Conservation (phyloP, 1,140 invertebrate species). For the Whitmania pigra region DNA sequence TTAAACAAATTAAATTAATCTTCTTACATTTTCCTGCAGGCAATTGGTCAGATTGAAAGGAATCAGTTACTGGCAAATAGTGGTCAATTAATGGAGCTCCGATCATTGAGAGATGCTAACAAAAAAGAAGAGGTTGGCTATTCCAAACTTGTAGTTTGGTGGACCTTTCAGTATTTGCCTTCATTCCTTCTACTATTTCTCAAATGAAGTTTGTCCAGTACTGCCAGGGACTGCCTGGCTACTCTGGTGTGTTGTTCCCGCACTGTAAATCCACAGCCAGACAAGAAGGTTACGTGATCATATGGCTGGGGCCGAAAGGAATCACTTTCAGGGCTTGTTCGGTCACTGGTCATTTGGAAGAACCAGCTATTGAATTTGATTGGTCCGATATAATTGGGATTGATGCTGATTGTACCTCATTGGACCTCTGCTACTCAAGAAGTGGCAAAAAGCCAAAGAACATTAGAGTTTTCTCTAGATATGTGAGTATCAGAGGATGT, state of each 20-base stretch:
- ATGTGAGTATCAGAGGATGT: too few species aligned
- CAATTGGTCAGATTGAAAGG: background rate
- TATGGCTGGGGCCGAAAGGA: conserved; percentile 57
- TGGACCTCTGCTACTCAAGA: too few species aligned
- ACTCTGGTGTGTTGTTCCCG: conserved; percentile 81
- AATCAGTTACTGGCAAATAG: background rate
- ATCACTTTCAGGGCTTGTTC: conserved; percentile 76
- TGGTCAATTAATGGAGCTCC: background rate
- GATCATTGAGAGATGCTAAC: conserved; percentile 1
- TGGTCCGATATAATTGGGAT: background rate
- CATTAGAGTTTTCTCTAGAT: too few species aligned
- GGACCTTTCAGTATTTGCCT: background rate
- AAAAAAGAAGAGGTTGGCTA: background rate
- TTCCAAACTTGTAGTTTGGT: background rate
- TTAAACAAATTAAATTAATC: background rate
- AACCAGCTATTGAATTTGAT: conserved; percentile 2
- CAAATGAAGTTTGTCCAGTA: conserved; percentile 5
- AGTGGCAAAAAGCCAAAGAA: too few species aligned
- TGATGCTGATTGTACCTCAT: background rate
- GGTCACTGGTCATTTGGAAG: conserved; percentile 62
- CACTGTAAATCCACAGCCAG: conserved; percentile 85
- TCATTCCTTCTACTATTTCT: background rate
- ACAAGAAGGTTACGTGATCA: conserved; percentile 78
- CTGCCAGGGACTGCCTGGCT: conserved; percentile 60
- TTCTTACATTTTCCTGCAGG: background rate